Base-by-base conservation (phyloP, 2,888 invertebrate species). In the Polydesmus complanatus region DNA sequence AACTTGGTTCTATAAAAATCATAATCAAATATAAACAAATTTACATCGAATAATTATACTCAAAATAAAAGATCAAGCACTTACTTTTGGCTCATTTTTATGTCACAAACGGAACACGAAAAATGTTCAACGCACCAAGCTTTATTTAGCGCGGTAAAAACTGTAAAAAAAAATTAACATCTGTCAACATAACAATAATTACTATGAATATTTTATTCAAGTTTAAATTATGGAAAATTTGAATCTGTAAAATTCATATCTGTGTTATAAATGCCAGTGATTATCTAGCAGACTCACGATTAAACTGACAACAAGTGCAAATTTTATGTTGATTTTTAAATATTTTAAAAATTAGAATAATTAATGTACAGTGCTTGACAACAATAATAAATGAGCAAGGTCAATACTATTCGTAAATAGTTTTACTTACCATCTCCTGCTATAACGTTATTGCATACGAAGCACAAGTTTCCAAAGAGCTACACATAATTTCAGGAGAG, bases 51-150 rank as follows among this genome's bases (percentile, higher is more conserved):
- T 8, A 8, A 51, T 11, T n/a, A 11, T 21, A n/a, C n/a, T 5
- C 52, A 51, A 54, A 54, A 54, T 37, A 18, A 23, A 27, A n/a
- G 1, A 58, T n/a, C 2, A 56, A 53, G 51, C 47, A 71, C 74
- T 72, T 70, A 77, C 77, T 94, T 93, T 67, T 94, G 92, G 72
- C 87, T 92, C 81, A 94, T 86, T 70, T 95, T 88, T 70, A 87
- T 86, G 76, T 99, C 97, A 77, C 98, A 98, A 66, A 95, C 83
- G 2, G 93, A 86, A 75, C 98, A 98, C 57, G 95, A 90, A 76
- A 99, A 99, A 77, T 98, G 98, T 74, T 96, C 89, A 58, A 93
- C 91, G 76, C 97, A 98, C 97, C 97, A 99, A 53, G 95, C 93
- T 78, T 98, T 98, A 78, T 97, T 96, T 72, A 97, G 78, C 49